These are phyloP conservation scores for Cataglyphis altisquamis DNA, from an alignment of 2,888 invertebrate genomes.

Conservation along the genomic window DNA sequence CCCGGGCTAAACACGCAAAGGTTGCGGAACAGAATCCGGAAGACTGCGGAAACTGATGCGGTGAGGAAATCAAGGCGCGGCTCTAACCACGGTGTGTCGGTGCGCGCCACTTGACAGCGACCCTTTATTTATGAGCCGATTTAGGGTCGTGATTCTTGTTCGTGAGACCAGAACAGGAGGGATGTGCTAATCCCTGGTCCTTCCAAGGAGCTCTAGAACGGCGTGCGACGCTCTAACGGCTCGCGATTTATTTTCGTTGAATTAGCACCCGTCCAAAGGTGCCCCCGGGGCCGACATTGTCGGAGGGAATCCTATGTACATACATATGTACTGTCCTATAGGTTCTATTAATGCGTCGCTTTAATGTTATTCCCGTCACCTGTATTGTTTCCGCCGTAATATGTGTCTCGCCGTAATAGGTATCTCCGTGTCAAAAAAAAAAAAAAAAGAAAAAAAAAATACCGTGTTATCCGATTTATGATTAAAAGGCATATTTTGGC, in stretches of 20 bases:
- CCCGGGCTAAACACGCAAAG: slow-evolving; percentile 34
- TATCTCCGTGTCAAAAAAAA: neutral
- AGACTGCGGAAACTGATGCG: slow-evolving; percentile 34
- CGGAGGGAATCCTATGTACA: slow-evolving; percentile 45
- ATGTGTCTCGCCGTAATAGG: neutral
- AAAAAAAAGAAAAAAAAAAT: neutral
- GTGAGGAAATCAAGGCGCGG: slow-evolving; percentile 19
- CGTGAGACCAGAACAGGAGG: slow-evolving; percentile 60
- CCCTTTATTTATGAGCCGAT: slow-evolving; percentile 71
- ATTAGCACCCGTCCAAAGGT: slow-evolving; percentile 59
- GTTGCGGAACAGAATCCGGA: slow-evolving; percentile 51
- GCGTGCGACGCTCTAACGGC: slow-evolving; percentile 51
- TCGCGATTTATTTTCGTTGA: slow-evolving; percentile 69
- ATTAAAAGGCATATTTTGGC: slow-evolving; percentile 42
- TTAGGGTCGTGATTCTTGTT: slow-evolving; percentile 69
- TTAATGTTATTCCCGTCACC: neutral
- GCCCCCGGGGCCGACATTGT: slow-evolving; percentile 21
- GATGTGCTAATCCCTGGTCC: slow-evolving; percentile 64
- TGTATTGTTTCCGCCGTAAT: slow-evolving; percentile 27
- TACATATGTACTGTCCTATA: slow-evolving; percentile 12
- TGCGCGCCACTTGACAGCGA: slow-evolving; percentile 45
- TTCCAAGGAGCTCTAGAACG: slow-evolving; percentile 45
- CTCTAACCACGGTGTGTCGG: slow-evolving; percentile 5
- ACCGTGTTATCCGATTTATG: neutral
- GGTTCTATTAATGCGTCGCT: neutral